Evolutionary conservation across 2,113 vertebrate species (phyloP), one percentile per base, ranked within the genome.

Genomic region (Cololabis saira): DNA sequence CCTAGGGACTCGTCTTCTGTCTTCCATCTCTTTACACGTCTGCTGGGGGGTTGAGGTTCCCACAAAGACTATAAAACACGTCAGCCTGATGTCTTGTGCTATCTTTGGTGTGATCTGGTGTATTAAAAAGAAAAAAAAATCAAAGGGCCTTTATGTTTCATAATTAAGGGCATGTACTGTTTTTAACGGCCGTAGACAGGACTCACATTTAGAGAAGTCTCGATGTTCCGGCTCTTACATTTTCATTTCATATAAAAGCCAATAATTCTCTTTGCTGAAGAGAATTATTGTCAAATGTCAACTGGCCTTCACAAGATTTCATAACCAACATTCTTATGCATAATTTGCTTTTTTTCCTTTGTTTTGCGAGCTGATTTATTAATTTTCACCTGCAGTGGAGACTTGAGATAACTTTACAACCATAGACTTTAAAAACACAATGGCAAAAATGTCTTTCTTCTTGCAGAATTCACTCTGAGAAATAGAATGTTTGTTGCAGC

Each of bases 61-160:
- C 0, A 11, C 40, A 70, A 51, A 67, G 64, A 59, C 64, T 84
- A 66, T 87, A 86, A 89, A 89, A 67, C 81, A 75, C 69, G 44
- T 15, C 61, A 33, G 22, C 51, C 67, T 76, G 63, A 78, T 69
- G 57, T 79, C 73, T 80, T 70, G 42, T 48, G 7, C 61, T 75
- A 81, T 66, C 81, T 76, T 0, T 71, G 37, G 12, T 70, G 74
- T 47, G 61, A 79, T 81, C 60, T 80, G 61, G 54, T 80, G 75
- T 80, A 78, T 54, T 11, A 74, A 82, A 44, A 82, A 87, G 85
- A 87, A 13, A 77, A 82, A 44, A 82, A 87, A 87, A 87, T 76
- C 84, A 76, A 82, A 84, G 71, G 68, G 81, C 60, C 71, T 78
- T 81, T 61, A 61, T 69, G 75, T 72, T 53, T 62, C n/a, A 50